Evolutionary conservation across 2,797 vertebrate genomes (phyloP).

Genomic region (Heteromormyrus szaboi): DNA sequence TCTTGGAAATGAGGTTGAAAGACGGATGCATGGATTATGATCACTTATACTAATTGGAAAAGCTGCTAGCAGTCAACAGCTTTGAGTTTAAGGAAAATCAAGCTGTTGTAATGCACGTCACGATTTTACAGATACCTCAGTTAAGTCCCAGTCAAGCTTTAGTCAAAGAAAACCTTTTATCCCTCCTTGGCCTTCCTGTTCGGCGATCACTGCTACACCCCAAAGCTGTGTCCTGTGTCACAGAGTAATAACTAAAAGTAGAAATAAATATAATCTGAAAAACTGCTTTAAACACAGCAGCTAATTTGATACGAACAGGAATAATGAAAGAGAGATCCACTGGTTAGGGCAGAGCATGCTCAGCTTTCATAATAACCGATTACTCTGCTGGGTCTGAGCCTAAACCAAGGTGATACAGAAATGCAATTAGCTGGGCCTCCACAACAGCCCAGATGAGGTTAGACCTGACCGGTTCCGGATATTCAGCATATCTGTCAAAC

Average conservation of each 20-base stretch:
- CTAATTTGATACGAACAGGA: not conserved
- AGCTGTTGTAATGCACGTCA: not conserved
- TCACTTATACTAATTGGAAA: not conserved
- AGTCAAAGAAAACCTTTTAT: not conserved
- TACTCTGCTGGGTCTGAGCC: not conserved
- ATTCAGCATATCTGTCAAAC: not conserved
- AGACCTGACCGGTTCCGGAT: not conserved
- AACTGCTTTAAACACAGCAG: not conserved
- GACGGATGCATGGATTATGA: not conserved
- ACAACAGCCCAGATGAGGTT: slow-evolving; percentile 38
- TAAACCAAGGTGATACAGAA: slow-evolving; percentile 24
- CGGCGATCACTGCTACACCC: not conserved
- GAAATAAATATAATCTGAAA: not conserved
- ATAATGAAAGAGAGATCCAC: not conserved
- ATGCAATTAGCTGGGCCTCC: slow-evolving; percentile 40
- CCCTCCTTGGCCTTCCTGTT: not conserved
- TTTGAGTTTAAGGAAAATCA: not conserved
- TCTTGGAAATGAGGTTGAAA: not conserved
- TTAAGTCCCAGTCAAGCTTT: not conserved
- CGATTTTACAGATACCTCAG: not conserved
- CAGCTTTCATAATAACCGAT: not conserved
- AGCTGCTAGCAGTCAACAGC: not conserved
- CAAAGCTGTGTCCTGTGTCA: not conserved
- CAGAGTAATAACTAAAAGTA: not conserved
- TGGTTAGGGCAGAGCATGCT: not conserved